phyloP scores from a whole-genome alignment of 1,140 invertebrate genomes.

The Saccostrea glomerata region DNA sequence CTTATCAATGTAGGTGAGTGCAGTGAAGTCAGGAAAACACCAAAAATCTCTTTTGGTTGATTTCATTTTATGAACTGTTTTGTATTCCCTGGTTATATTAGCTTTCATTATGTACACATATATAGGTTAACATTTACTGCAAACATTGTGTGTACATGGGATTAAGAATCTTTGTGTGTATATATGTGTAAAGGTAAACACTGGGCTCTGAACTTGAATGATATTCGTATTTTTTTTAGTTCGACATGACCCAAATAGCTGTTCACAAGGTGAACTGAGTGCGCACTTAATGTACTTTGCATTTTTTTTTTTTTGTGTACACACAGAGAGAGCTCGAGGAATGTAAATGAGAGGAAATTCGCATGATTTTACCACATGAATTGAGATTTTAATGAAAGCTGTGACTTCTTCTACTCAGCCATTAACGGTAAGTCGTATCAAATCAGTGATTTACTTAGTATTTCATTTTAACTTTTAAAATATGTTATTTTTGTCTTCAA shows the following conservation, averaged over 20 bases:
- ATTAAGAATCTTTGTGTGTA: not conserved
- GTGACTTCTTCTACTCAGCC: not conserved
- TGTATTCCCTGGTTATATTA: not conserved
- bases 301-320: slow-evolving; percentile 33
- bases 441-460: no score
- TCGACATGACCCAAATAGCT: slow-evolving; percentile 31
- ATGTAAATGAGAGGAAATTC: slow-evolving; percentile 38
- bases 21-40: not conserved
- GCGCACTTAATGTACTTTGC: slow-evolving; percentile 32
- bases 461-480: no score
- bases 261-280: slow-evolving; percentile 25
- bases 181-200: slow-evolving; percentile 19
- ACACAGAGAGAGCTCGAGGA: not conserved
- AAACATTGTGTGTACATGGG: not conserved
- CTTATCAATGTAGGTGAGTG: not conserved
- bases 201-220: not conserved
- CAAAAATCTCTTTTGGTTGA: not conserved
- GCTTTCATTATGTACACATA: not conserved
- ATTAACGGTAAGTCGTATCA: not conserved
- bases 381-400: slow-evolving; percentile 11
- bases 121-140: not conserved
- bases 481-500: no score
- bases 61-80: no score
- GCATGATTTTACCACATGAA: slow-evolving; percentile 15
- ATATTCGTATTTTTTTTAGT: slow-evolving; percentile 27